These are phyloP conservation scores for Drosophila oshimai DNA, from an alignment of 1,140 invertebrate species.

Conservation along the genomic window DNA sequence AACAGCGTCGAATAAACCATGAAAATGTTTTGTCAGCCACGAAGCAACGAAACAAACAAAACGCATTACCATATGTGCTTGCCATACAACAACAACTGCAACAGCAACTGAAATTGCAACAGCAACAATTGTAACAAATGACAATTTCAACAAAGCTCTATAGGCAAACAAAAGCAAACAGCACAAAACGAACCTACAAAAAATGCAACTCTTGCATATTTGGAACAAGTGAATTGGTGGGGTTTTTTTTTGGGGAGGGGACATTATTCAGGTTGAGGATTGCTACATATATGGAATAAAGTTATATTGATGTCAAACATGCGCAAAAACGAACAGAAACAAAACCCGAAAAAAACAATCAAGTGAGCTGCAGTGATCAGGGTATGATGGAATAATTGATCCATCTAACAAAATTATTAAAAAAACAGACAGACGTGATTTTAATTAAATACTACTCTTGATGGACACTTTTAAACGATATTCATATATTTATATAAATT, in stretches of 20 bases:
- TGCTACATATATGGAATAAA: slow-evolving; percentile 36
- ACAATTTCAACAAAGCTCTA: slow-evolving; percentile 67
- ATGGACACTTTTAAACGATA: no score
- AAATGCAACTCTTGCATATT: slow-evolving; percentile 61
- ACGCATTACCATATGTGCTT: slow-evolving; percentile 44
- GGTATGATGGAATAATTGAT: slow-evolving; percentile 12
- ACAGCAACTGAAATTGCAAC: neutral
- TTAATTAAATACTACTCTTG: no score
- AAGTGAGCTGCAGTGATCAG: neutral
- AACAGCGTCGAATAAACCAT: slow-evolving; percentile 27
- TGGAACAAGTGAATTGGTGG: slow-evolving; percentile 64
- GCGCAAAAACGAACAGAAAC: slow-evolving; percentile 51
- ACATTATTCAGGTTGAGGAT: slow-evolving; percentile 3
- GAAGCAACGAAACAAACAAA: slow-evolving; percentile 48
- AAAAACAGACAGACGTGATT: neutral
- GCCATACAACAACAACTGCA: slow-evolving; percentile 21
- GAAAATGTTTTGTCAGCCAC: slow-evolving; percentile 43
- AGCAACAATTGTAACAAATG: slow-evolving; percentile 34
- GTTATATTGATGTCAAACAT: slow-evolving; percentile 76
- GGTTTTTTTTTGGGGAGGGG: neutral
- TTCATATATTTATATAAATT: no score
- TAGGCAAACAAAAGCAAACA: slow-evolving; percentile 45
- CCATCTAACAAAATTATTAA: neutral
- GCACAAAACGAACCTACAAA: slow-evolving; percentile 1
- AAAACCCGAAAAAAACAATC: slow-evolving; percentile 16